phyloP scores from a whole-genome alignment of 2,113 vertebrate species.

The Uria aalge region DNA sequence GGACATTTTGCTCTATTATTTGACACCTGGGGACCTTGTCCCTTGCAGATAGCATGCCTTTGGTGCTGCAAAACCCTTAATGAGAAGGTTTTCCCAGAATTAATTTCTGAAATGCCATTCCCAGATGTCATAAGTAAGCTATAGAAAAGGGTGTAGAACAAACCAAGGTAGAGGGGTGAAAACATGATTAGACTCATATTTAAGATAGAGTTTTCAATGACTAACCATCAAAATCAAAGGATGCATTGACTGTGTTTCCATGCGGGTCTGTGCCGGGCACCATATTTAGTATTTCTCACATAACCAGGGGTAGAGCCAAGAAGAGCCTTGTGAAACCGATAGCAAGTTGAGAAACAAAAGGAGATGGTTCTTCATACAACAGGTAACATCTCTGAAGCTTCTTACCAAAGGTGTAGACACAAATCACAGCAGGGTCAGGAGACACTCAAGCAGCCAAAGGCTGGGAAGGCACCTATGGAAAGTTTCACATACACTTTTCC shows the following conservation, averaged over 20 bases:
- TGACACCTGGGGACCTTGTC: background rate
- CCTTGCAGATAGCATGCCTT: background rate
- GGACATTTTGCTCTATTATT: background rate
- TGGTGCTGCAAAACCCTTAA: background rate
- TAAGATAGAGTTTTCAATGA: background rate
- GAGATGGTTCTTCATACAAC: background rate
- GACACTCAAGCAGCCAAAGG: background rate
- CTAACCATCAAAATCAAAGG: background rate
- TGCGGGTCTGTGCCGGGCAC: background rate
- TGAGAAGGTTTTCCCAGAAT: background rate
- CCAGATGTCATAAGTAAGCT: background rate
- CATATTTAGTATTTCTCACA: background rate
- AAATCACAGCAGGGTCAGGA: background rate
- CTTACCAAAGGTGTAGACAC: background rate
- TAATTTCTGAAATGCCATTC: background rate
- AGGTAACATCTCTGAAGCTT: background rate
- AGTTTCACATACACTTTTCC: background rate
- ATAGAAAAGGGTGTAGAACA: background rate
- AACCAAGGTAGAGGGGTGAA: background rate
- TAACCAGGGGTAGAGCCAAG: background rate
- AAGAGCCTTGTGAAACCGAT: background rate
- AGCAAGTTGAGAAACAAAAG: background rate
- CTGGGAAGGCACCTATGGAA: background rate
- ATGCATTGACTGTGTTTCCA: background rate
- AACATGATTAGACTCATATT: background rate